These are phyloP conservation scores for Climacteris rufus DNA, from an alignment of 2,113 vertebrate species.

Conservation along the genomic window DNA sequence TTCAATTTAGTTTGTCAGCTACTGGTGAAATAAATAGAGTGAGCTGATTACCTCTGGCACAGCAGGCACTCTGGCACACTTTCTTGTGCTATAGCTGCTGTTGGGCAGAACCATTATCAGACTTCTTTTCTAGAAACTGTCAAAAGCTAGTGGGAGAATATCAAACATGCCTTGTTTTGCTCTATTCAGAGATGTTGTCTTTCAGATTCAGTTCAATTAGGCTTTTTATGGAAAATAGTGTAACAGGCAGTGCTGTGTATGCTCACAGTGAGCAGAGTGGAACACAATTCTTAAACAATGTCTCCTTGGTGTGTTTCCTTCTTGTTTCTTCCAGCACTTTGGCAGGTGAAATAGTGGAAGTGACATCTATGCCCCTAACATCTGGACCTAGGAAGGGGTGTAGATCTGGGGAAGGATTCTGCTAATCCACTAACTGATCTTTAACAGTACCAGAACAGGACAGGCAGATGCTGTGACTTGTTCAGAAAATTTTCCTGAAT, in stretches of 20 bases:
- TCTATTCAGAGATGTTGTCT: neutral
- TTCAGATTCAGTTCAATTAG: neutral
- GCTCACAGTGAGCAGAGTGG: neutral
- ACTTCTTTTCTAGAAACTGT: neutral
- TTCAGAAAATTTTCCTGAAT: neutral
- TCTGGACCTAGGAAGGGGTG: neutral
- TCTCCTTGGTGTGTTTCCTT: neutral
- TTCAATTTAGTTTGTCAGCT: conserved; percentile 67
- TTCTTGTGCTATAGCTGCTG: neutral
- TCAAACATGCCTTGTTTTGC: neutral
- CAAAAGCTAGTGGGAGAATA: neutral
- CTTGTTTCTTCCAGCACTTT: neutral
- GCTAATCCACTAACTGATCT: neutral
- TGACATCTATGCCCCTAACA: neutral
- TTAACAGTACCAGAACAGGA: neutral
- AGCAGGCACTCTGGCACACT: neutral
- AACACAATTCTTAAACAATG: neutral
- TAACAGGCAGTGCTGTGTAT: neutral
- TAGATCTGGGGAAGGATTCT: neutral
- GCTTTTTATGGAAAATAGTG: neutral
- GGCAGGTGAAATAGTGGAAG: neutral
- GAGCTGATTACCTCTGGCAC: neutral
- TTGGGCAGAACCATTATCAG: neutral
- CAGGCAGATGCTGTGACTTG: neutral
- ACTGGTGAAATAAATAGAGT: conserved; percentile 41